A percentile compares a stretch with the other conserved stretches of the same genome.
Evolutionary conservation across 1,140 invertebrate species (phyloP).

Genomic region (Oncopodura yosiiana): DNA sequence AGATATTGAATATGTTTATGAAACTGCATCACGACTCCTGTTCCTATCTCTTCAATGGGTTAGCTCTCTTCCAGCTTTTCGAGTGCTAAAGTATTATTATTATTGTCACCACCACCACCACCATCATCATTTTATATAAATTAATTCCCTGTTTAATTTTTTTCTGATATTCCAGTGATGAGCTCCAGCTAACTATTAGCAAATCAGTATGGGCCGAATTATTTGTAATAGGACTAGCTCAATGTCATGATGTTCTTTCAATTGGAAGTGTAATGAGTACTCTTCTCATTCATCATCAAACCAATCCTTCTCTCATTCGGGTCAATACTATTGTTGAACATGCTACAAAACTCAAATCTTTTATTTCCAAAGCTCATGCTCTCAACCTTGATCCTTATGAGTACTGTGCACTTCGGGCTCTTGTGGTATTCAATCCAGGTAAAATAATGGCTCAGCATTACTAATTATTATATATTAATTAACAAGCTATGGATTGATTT

Average conservation of each 20-base stretch:
- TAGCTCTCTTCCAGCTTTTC: slow-evolving; percentile 69
- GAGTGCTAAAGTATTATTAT: slow-evolving; percentile 64
- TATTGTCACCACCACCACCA: too few species aligned
- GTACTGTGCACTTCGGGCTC: slow-evolving; percentile 80
- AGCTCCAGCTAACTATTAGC: slow-evolving; percentile 71
- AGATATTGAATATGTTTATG: slow-evolving; percentile 54
- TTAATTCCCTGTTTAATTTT: slow-evolving; percentile 5
- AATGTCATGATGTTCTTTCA: slow-evolving; percentile 70
- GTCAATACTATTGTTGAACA: slow-evolving; percentile 50
- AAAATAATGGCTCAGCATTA: too few species aligned
- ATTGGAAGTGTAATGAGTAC: slow-evolving; percentile 70
- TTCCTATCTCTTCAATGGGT: slow-evolving; percentile 84
- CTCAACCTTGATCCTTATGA: slow-evolving; percentile 70
- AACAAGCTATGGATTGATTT: slow-evolving; percentile 2
- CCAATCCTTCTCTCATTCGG: slow-evolving; percentile 28
- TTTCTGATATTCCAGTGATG: slow-evolving; percentile 52
- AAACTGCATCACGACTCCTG: slow-evolving; percentile 76
- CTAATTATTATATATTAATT: too few species aligned
- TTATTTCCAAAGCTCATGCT: slow-evolving; percentile 61
- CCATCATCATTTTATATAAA: too few species aligned
- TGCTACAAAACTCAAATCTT: slow-evolving; percentile 70
- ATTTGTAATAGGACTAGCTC: slow-evolving; percentile 81
- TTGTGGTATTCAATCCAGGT: slow-evolving; percentile 68
- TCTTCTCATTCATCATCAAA: slow-evolving; percentile 56
- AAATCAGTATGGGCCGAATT: slow-evolving; percentile 74